Percentiles rank a stretch among this genome's conserved stretches.
Evolutionary conservation across 2,888 invertebrate species (phyloP).

Genomic region (Pomacea canaliculata): DNA sequence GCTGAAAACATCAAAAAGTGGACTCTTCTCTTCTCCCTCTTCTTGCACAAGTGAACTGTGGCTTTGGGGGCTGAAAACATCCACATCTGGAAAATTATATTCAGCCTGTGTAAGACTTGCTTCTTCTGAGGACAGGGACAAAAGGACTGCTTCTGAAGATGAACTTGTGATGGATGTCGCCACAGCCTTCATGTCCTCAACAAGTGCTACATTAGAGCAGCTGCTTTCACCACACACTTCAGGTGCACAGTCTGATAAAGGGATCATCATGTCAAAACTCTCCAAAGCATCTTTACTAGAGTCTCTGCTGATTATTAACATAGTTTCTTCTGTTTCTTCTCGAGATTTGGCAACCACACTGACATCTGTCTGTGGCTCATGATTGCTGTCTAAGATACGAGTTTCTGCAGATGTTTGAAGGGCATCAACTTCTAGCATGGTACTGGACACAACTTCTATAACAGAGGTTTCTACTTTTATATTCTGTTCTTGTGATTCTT

Average conservation of each 20-base stretch:
- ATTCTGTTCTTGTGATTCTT: too few relatives aligned
- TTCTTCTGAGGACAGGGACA: constrained; percentile 19
- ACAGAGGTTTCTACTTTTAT: too few relatives aligned
- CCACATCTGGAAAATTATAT: neutral
- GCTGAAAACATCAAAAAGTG: constrained; percentile 1
- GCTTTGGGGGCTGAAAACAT: neutral
- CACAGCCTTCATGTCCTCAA: constrained; percentile 5
- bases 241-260: neutral
- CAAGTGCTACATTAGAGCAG: neutral
- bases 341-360: neutral
- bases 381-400: neutral
- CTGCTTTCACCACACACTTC: constrained; percentile 5
- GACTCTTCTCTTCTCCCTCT: too few relatives aligned
- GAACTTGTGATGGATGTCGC: constrained; percentile 11
- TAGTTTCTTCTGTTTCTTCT: constrained; percentile 3
- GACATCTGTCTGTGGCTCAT: neutral
- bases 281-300: constrained; percentile 2
- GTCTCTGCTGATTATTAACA: constrained; percentile 14
- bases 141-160: constrained; percentile 14
- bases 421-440: too few relatives aligned
- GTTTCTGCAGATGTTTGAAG: too few relatives aligned
- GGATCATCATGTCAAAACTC: constrained; percentile 5
- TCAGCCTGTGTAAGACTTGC: neutral
- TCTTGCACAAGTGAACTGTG: neutral
- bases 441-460: too few relatives aligned